These are phyloP conservation scores for Cheirogaleus medius DNA, from an alignment of 2,113 vertebrate genomes.

Conservation along the genomic window DNA sequence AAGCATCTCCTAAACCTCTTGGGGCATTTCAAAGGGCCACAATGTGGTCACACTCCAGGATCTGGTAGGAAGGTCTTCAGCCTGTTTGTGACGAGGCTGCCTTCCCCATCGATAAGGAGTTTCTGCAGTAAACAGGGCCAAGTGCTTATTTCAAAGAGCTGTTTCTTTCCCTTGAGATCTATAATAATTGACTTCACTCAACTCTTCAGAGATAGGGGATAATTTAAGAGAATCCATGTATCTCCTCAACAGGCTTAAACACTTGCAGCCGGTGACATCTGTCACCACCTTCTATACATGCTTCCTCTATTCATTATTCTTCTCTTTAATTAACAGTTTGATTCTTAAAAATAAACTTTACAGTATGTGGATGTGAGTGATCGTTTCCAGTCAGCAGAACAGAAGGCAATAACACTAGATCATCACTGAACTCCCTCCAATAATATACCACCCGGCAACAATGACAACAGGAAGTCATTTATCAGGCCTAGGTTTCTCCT, in stretches of 20 bases:
- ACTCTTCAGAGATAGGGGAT: background rate
- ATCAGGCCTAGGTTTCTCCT: constrained; percentile 72
- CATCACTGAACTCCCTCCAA: constrained; percentile 63
- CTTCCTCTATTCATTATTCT: constrained; percentile 61
- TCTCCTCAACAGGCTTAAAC: background rate
- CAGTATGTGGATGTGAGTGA: constrained; percentile 57
- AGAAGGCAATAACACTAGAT: constrained; percentile 63
- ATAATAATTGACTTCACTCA: background rate
- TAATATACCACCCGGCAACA: constrained; percentile 54
- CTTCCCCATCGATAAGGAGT: background rate
- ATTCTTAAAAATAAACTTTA: constrained; percentile 68
- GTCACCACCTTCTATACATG: constrained; percentile 16
- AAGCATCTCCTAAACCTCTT: background rate
- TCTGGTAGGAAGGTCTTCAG: background rate
- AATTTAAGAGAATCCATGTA: background rate
- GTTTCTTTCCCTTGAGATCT: constrained; percentile 7
- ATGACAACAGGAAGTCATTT: constrained; percentile 81
- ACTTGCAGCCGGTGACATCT: constrained; percentile 45
- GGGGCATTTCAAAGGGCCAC: background rate
- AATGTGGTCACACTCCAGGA: background rate
- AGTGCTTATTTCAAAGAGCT: background rate
- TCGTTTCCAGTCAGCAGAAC: constrained; percentile 64
- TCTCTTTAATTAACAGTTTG: constrained; percentile 74
- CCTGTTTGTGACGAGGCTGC: background rate
- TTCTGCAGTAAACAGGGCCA: background rate